These are phyloP conservation scores for Coremacera marginata DNA, from an alignment of 2,888 invertebrate genomes.

Conservation along the genomic window DNA sequence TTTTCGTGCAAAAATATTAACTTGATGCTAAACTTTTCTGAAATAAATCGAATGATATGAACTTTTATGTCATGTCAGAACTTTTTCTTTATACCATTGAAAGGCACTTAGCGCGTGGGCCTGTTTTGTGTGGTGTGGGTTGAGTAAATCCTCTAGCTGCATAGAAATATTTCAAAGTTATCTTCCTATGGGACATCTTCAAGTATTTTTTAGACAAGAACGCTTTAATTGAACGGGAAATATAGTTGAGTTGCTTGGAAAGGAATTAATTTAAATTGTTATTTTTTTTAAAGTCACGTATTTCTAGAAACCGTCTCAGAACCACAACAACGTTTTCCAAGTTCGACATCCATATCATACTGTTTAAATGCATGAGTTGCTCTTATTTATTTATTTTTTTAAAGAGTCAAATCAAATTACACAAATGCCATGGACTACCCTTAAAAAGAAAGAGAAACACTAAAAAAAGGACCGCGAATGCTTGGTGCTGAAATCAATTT, in stretches of 20 bases:
- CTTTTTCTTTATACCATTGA: constrained; percentile 52
- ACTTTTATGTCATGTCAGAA: constrained; percentile 59
- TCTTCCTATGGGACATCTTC: background rate
- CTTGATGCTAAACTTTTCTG: constrained; percentile 25
- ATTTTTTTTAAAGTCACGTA: too few species aligned
- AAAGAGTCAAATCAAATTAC: too few species aligned
- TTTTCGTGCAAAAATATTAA: constrained; percentile 18
- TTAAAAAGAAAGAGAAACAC: background rate
- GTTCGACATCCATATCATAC: too few species aligned
- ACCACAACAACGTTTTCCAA: too few species aligned
- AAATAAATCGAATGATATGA: constrained; percentile 60
- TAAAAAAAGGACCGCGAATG: constrained; percentile 1
- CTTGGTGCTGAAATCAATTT: constrained; percentile 24
- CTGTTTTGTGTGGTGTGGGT: background rate
- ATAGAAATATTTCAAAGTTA: background rate
- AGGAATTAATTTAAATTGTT: too few species aligned
- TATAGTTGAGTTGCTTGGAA: too few species aligned
- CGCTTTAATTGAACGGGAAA: too few species aligned
- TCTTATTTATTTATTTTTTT: too few species aligned
- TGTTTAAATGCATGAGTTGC: too few species aligned
- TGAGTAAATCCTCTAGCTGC: background rate
- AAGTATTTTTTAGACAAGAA: too few species aligned
- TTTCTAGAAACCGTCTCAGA: too few species aligned
- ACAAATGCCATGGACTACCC: too few species aligned
- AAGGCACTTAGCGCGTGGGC: background rate